A percentile compares a stretch with the other conserved stretches of the same genome.
Evolutionary conservation across 2,113 vertebrate genomes (phyloP).

Genomic region (Hippopotamus amphibius): DNA sequence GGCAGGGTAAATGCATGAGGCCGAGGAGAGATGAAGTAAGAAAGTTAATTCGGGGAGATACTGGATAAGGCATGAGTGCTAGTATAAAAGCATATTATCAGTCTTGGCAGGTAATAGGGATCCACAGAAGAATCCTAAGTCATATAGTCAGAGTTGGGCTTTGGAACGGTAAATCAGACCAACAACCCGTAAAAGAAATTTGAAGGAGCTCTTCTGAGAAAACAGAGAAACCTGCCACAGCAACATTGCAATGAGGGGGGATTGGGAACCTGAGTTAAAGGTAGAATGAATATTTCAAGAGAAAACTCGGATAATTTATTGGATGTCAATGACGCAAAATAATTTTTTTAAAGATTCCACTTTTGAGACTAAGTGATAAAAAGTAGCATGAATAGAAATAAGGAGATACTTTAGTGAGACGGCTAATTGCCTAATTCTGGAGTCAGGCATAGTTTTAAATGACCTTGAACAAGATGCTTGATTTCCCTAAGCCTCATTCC

Average conservation of each 20-base stretch:
- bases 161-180: background rate
- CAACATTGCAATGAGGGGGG: background rate
- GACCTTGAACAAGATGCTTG: background rate
- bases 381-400: background rate
- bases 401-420: background rate
- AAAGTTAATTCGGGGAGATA: background rate
- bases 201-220: background rate
- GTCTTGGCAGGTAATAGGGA: background rate
- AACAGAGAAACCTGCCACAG: background rate
- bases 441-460: background rate
- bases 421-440: background rate
- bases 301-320: background rate
- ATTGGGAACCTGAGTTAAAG: background rate
- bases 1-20: background rate
- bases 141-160: background rate
- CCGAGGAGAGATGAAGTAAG: background rate
- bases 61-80: background rate
- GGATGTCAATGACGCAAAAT: background rate
- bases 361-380: background rate
- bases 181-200: background rate
- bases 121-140: background rate
- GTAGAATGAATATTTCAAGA: background rate
- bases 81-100: background rate
- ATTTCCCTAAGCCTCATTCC: background rate
- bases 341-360: slow-evolving; percentile 12